Evolutionary conservation across 2,113 vertebrate species (phyloP).

Genomic region (Plestiodon gilberti): DNA sequence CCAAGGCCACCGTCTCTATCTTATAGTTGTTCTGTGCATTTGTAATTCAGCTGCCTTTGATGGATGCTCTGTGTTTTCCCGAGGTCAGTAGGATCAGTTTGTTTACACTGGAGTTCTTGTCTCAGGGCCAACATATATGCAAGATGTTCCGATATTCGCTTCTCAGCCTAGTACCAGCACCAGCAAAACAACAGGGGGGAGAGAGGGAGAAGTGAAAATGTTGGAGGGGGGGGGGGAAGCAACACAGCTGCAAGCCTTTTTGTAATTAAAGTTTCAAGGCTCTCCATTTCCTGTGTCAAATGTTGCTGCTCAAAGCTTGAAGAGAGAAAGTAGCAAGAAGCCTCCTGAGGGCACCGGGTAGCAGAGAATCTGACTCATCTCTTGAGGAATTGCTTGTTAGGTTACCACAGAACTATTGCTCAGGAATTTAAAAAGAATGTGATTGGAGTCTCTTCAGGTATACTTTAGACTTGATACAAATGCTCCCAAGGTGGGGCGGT

Average conservation of each 20-base stretch:
- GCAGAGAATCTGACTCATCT: neutral
- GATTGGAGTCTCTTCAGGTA: neutral
- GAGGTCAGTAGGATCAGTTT: conserved; percentile 13
- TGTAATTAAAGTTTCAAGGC: conserved; percentile 8
- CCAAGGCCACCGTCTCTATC: neutral
- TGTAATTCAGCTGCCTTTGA: neutral
- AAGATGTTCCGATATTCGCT: neutral
- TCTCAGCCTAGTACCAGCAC: neutral
- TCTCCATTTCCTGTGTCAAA: neutral
- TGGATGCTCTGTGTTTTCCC: accelerated
- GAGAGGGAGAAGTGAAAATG: neutral
- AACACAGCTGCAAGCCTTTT: neutral
- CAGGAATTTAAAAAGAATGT: neutral
- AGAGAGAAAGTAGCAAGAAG: neutral
- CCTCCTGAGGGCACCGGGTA: neutral
- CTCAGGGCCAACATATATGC: neutral
- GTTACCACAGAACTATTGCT: neutral
- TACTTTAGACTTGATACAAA: neutral
- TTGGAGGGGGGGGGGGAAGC: neutral
- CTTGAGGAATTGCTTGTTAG: neutral
- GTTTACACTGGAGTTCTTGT: conserved; percentile 15
- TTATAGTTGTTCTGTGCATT: neutral
- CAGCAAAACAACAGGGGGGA: neutral
- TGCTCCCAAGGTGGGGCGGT: neutral
- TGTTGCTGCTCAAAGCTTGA: neutral